Evolutionary conservation across 1,140 invertebrate species (phyloP), one percentile per base, ranked within the genome.

Genomic region (Drosophila erecta): DNA sequence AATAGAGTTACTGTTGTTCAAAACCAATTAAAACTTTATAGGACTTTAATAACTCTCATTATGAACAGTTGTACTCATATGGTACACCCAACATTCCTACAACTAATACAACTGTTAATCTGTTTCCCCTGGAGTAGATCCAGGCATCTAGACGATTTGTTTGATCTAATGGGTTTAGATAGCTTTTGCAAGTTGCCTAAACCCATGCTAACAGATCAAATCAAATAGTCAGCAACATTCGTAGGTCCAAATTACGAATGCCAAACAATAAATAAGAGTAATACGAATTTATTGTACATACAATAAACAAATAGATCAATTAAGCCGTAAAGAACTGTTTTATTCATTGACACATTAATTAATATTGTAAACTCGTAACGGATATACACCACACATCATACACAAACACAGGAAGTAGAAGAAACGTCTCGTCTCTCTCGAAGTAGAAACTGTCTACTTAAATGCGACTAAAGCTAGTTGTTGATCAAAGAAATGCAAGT

Each of bases 201-300:
- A 12, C 27, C 24, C 49, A 59, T 15, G 14, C 22, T 43, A 33
- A 50, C 64, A 43, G 50, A 47, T 40, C 50, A 57, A 35, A 71
- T 70, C 43, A 30, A 33, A 24, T 65, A 47, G 27, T 20, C 40
- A 65, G 59, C 30, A 64, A 65, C 43, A 33, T 49, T 66, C 67
- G 65, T 65, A 67, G 59, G 64, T 65, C 64, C 59, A 65, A 50
- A 58, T 27, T 57, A 62, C 74, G 61, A 78, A 79, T 80, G 66
- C 67, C 50, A 71, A 70, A 85, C 81, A 86, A 85, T 85, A 85
- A 81, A 85, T 85, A 81, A 77, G 73, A 75, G 60, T 74, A 71
- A 78, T 75, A 86, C 81, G 81, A 86, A 86, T 86, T 86, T 86
- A 86, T 86, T 86, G 83, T 86, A 86, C 70, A 81, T 86, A 86